Evolutionary conservation across 2,888 invertebrate species (phyloP), one percentile per base, ranked within the genome.

Genomic region (Aricia artaxerxes): DNA sequence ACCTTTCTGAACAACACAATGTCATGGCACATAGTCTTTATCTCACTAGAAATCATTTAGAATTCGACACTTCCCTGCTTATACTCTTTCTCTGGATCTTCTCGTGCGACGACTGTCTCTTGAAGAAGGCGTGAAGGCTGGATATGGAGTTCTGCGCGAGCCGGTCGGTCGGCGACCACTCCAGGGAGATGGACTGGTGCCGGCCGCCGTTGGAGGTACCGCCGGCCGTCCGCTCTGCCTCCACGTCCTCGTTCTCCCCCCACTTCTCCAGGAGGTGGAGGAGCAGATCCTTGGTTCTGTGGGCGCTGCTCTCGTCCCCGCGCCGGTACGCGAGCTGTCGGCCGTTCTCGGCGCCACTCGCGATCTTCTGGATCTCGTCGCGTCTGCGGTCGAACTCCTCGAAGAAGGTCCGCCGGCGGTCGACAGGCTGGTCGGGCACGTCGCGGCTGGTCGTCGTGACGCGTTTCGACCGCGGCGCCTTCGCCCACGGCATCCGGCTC

Each of bases 61-160:
- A 82, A 82, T 82, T 86, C 78, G 87, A 84, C 57, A 88, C 84
- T 79, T 86, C 87, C 79, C 85, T 89, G 72, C 89, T 87, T 81
- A 87, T 82, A 88, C 91, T 93, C 85, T 92, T 93, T 82, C 91
- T 89, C 82, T 92, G 91, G 69, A 88, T 85, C 82, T 94, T 94
- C 81, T 94, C 94, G 73, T 93, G 92, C 35, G 95, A 92, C 60
- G 95, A 95, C 87, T 96, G 95, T 82, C 95, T 91, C 90, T 97
- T 96, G 89, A 97, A 97, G 92, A 97, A 97, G 79, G 96, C 97
- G 83, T 97, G 97, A 73, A 97, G 94, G 79, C 97, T 97, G 84
- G 97, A 97, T 94, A 97, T 97, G 9, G 97, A 97, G 84, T 95
- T 96, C 86, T 97, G 96, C 61, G 97, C 97, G 78, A 97, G 92